Conservation (phyloP, 2,888 invertebrate species). For the Emmelina monodactyla region DNA sequence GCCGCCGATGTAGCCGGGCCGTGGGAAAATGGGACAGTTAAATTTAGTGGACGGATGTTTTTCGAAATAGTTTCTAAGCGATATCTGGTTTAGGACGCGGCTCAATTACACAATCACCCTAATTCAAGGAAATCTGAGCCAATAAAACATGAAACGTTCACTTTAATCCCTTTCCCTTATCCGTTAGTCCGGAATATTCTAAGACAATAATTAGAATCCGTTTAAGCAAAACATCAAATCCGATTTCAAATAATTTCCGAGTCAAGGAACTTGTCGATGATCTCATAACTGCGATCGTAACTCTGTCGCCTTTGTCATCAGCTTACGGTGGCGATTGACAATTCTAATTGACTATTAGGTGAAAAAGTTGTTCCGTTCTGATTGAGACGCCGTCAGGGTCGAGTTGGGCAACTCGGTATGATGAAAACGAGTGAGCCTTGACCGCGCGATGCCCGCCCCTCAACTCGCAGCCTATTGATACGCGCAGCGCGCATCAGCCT, state of each 20-base stretch:
- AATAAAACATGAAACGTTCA: too few relatives aligned
- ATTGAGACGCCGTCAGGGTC: constrained; percentile 55
- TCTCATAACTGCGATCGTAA: too few relatives aligned
- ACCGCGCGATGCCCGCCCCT: constrained; percentile 41
- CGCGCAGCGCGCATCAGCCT: not conserved
- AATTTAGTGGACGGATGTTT: constrained; percentile 33
- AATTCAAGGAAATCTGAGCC: too few relatives aligned
- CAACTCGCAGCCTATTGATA: constrained; percentile 32
- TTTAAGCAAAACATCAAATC: too few relatives aligned
- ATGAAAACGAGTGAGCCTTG: constrained; percentile 52
- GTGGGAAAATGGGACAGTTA: constrained; percentile 48
- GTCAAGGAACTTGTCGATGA: too few relatives aligned
- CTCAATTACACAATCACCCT: too few relatives aligned
- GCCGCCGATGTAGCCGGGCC: constrained; percentile 22
- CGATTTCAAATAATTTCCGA: too few relatives aligned
- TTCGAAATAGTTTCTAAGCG: constrained; percentile 25
- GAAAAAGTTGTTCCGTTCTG: constrained; percentile 60
- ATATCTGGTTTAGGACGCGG: too few relatives aligned
- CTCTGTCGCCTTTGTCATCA: too few relatives aligned
- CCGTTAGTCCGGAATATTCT: too few relatives aligned
- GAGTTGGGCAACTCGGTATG: constrained; percentile 41
- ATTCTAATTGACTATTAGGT: constrained; percentile 41
- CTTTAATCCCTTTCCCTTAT: too few relatives aligned
- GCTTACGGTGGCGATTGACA: constrained; percentile 24
- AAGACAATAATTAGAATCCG: too few relatives aligned